Base-by-base conservation (phyloP, 2,888 invertebrate genomes). In the Brachyptera putata region DNA sequence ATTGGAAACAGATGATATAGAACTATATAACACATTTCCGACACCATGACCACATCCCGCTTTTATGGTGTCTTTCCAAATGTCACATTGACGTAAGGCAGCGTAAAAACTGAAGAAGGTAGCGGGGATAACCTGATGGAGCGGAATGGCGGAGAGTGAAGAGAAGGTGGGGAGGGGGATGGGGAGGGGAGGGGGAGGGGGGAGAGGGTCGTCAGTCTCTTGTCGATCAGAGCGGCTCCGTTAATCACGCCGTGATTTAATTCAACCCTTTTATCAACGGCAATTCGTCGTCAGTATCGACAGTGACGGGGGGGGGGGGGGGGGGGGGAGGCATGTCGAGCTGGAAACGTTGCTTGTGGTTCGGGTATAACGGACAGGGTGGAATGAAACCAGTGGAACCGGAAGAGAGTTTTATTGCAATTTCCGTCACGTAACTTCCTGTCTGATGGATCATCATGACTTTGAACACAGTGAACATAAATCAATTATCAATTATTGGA, bases 201-300 rank as follows among this genome's bases (percentile, higher is more conserved):
- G n/a, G n/a, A n/a, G n/a, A n/a, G n/a, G n/a, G 24, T 46, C 46
- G 46, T 24, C 46, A 46, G 21, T 46, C 46, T 24, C 46, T 24
- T 46, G 46, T 46, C 46, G 46, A 3, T 21, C 24, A 2, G 46
- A 46, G 21, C 24, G 1, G 22, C 46, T n/a, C 46, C 46, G 46
- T 46, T 46, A 46, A 46, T 46, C 46, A 46, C 46, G n/a, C 21
- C 22, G 24, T 46, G 46, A 46, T 46, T 46, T 24, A 46, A 46
- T 46, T 46, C 46, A 2, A 13, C 46, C 46, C 46, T 46, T 46
- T 46, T 46, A 24, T 24, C 21, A 22, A 22, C 24, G 22, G 24
- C 2, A 14, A 21, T 4, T n/a, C 21, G 21, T 13, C 46, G 46
- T 46, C 46, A 24, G 5, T 21, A 24, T 24, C 46, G 24, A 24